Percentiles rank a stretch among this genome's conserved stretches.
Evolutionary conservation across 2,888 invertebrate species (phyloP).

Genomic region (Leptopilina syphax): DNA sequence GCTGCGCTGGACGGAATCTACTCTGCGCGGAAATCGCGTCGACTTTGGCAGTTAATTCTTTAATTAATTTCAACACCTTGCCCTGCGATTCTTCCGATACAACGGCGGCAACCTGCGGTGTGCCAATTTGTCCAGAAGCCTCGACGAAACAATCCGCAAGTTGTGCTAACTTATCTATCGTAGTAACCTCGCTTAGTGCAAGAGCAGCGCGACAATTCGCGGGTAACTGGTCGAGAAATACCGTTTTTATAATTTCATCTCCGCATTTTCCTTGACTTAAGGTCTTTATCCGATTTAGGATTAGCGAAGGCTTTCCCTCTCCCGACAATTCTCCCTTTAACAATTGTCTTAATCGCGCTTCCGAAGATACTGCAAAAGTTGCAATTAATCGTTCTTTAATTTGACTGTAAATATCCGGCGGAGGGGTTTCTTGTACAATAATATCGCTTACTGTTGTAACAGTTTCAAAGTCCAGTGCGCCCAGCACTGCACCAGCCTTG

Average conservation of each 20-base stretch:
- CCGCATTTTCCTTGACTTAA: constrained; percentile 31
- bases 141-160: constrained; percentile 18
- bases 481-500: neutral
- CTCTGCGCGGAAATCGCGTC: neutral
- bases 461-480: neutral
- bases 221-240: constrained; percentile 41
- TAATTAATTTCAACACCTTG: neutral
- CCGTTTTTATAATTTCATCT: neutral
- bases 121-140: neutral
- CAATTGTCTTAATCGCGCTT: neutral
- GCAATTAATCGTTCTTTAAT: neutral
- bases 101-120: neutral
- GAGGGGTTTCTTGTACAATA: neutral
- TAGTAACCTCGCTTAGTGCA: neutral
- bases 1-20: neutral
- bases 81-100: neutral
- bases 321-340: neutral
- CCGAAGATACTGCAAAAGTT: neutral
- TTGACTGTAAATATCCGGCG: neutral
- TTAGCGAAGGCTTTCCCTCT: neutral
- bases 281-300: neutral
- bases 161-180: constrained; percentile 10
- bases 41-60: neutral
- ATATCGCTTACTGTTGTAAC: neutral
- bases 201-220: neutral